phyloP scores from a whole-genome alignment of 2,113 vertebrate genomes.

The Phylloscopus whistleri region DNA sequence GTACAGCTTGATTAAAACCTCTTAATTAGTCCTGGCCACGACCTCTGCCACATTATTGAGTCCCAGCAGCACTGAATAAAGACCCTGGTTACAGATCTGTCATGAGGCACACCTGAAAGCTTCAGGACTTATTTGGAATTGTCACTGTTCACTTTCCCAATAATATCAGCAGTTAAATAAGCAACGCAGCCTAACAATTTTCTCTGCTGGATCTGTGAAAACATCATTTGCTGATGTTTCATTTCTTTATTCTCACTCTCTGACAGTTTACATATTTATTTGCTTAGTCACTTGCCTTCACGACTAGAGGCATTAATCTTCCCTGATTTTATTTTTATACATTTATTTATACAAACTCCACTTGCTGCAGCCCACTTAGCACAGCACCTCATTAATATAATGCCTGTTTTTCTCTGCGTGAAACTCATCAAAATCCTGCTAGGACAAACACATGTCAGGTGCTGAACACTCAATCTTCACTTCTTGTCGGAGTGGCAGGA shows the following conservation, averaged over 20 bases:
- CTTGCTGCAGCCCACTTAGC: neutral
- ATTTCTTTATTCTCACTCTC: neutral
- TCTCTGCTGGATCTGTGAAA: neutral
- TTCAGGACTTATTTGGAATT: neutral
- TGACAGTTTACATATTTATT: slow-evolving; percentile 5
- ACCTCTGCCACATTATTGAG: neutral
- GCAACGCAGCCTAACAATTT: neutral
- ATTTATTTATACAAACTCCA: neutral
- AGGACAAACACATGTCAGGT: neutral
- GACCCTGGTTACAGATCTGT: neutral
- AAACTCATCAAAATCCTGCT: neutral
- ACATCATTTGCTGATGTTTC: neutral
- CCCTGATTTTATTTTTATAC: neutral
- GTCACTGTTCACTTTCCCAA: neutral
- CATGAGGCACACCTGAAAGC: neutral
- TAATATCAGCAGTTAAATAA: neutral
- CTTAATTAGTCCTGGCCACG: neutral
- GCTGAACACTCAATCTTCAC: neutral
- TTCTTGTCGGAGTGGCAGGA: neutral
- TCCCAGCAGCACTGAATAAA: neutral
- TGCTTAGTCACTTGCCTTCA: neutral
- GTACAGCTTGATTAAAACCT: neutral
- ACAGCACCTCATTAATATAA: neutral
- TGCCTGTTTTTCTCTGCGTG: neutral
- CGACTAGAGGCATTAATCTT: neutral